A percentile compares a stretch with the other conserved stretches of the same genome.
phyloP scores from a whole-genome alignment of 1,140 invertebrate genomes.

The Drosophila repletoides region DNA sequence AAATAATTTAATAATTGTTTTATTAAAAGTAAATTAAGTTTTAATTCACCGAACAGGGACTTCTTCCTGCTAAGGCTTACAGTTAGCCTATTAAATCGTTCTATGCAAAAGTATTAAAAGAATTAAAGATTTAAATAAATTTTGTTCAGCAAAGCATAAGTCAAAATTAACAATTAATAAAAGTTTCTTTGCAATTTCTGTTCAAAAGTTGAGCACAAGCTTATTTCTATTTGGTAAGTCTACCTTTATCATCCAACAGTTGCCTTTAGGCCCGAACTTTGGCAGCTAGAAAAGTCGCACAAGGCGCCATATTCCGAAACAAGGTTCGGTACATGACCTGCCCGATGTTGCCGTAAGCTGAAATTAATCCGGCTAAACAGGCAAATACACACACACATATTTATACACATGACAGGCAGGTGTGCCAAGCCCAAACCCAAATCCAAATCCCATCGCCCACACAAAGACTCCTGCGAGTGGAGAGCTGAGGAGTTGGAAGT shows the following conservation, averaged over 20 bases:
- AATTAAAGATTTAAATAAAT: too few species aligned
- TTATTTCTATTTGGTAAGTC: slow-evolving; percentile 17
- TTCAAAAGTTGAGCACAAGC: slow-evolving; percentile 19
- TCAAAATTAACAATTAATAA: slow-evolving; percentile 22
- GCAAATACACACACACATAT: slow-evolving; percentile 14
- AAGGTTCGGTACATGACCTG: slow-evolving; percentile 22
- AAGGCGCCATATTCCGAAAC: slow-evolving; percentile 19
- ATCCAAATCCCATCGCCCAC: slow-evolving; percentile 1
- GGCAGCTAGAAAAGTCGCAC: slow-evolving; percentile 28
- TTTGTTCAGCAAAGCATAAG: background rate
- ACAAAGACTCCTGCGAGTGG: too few species aligned
- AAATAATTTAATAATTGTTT: too few species aligned
- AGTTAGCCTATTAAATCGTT: too few species aligned
- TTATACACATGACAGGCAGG: slow-evolving; percentile 4
- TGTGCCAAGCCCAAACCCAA: background rate
- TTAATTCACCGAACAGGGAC: too few species aligned
- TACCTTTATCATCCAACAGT: slow-evolving; percentile 7
- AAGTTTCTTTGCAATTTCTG: slow-evolving; percentile 20
- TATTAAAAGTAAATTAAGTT: background rate
- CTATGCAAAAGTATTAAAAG: too few species aligned
- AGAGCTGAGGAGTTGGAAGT: slow-evolving; percentile 34
- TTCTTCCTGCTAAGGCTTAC: too few species aligned
- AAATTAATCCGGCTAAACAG: slow-evolving; percentile 38
- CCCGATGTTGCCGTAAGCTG: slow-evolving; percentile 34
- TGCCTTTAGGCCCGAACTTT: slow-evolving; percentile 11